Conservation (phyloP, 2,797 vertebrate species). For the Cryptoprocta ferox region DNA sequence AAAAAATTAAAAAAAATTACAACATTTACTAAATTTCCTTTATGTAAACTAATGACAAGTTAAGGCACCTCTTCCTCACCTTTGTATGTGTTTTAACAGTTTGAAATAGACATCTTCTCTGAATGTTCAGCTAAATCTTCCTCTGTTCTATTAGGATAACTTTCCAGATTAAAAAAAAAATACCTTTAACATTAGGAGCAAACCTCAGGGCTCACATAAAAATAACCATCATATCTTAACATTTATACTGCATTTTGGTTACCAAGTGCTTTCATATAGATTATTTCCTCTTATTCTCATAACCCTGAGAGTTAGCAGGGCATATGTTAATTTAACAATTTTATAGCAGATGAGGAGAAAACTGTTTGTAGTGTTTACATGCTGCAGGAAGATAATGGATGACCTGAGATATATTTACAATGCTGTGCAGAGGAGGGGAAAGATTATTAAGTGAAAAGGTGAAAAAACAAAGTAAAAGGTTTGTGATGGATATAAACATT, state of each 20-base stretch:
- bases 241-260: neutral
- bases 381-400: neutral
- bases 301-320: neutral
- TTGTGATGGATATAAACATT: conserved; percentile 6
- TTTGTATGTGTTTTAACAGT: conserved; percentile 4
- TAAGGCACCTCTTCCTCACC: neutral
- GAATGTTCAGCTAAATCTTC: neutral
- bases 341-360: neutral
- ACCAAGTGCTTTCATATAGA: neutral
- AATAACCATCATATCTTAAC: conserved; percentile 21
- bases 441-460: conserved; percentile 21
- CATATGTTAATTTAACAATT: neutral
- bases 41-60: neutral
- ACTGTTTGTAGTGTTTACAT: neutral
- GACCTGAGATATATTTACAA: conserved; percentile 33
- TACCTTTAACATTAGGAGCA: neutral
- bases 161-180: neutral
- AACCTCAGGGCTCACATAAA: neutral
- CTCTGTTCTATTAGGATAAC: conserved; percentile 33
- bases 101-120: conserved; percentile 46
- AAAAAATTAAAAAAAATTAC: neutral
- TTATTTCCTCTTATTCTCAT: neutral
- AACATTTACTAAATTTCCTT: conserved; percentile 9
- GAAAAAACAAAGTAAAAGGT: neutral
- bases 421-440: neutral